Evolutionary conservation across 2,113 vertebrate genomes (phyloP), one percentile per base, ranked within the genome.

Genomic region (Urocitellus parryii): DNA sequence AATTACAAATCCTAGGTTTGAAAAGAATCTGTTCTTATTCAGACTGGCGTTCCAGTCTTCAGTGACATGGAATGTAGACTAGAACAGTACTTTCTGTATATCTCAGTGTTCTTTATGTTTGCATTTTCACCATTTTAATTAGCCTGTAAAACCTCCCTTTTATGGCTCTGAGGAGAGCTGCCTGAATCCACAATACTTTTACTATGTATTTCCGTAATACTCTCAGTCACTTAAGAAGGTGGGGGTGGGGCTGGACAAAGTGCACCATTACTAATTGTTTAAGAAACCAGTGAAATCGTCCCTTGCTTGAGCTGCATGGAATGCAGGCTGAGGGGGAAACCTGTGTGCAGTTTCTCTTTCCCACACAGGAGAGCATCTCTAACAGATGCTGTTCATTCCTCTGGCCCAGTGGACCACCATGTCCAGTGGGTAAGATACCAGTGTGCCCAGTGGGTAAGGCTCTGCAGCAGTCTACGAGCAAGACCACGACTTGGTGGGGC

Each of bases 181-280:
- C 91, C 34, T 93, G 94, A 72, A 51, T 85, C 45, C 74, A 74
- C 79, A 76, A 16, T 74, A 61, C 91, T 58, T 88, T 85, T 78
- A 85, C 78, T 96, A 1, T 79, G 37, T 39, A 9, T 87, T 80
- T 48, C 76, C 72, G 73, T 79, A 78, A 74, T 68, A 34, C 37
- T 51, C 45, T 37, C 82, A 63, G 80, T 92, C 53, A 61, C n/a
- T 61, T 51, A 45, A 56, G 63, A 80, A 77, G 42, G 37, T 39
- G 53, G n/a, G 6, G 29, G 24, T 5, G 63, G 48, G 3, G 3
- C n/a, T 20, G 29, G 51, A 74, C 93, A 88, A 63, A 94, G 85
- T 51, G 20, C n/a, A n/a, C 68, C 63, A 76, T 86, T 86, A 87
- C 78, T 39, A 5, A n/a, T 78, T 94, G 91, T 94, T 76, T 70